Conservation (phyloP, 2,888 invertebrate genomes). For the Theretra japonica region DNA sequence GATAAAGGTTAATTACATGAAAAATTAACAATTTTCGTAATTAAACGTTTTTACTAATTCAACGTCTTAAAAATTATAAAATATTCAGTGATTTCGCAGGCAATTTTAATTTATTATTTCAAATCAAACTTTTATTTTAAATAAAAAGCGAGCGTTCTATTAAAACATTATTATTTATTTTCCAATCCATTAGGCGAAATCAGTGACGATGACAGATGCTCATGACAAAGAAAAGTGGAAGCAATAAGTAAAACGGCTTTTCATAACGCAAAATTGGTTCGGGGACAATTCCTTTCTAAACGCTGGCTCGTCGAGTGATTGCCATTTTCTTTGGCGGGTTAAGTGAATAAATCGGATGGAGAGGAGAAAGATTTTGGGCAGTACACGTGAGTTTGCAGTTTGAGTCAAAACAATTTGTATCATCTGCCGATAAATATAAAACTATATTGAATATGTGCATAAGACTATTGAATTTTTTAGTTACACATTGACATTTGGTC, state of each 20-base stretch:
- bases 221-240: slow-evolving; percentile 70
- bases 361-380: slow-evolving; percentile 14
- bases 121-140: neutral
- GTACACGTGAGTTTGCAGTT: neutral
- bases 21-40: neutral
- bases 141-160: neutral
- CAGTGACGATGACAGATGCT: slow-evolving; percentile 68
- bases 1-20: neutral
- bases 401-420: slow-evolving; percentile 5
- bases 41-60: no score
- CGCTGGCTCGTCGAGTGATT: slow-evolving; percentile 55
- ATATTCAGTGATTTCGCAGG: neutral
- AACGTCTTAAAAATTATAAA: neutral
- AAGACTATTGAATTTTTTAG: no score
- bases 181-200: slow-evolving; percentile 60
- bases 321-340: slow-evolving; percentile 31
- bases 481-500: no score
- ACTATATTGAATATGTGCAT: no score
- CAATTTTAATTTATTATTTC: neutral
- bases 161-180: slow-evolving; percentile 47
- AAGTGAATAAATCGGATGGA: slow-evolving; percentile 35
- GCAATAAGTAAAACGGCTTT: slow-evolving; percentile 79
- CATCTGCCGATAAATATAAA: no score
- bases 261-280: slow-evolving; percentile 79
- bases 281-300: slow-evolving; percentile 70